Evolutionary conservation across 2,113 vertebrate genomes (phyloP).

Genomic region (Polyodon spathula): DNA sequence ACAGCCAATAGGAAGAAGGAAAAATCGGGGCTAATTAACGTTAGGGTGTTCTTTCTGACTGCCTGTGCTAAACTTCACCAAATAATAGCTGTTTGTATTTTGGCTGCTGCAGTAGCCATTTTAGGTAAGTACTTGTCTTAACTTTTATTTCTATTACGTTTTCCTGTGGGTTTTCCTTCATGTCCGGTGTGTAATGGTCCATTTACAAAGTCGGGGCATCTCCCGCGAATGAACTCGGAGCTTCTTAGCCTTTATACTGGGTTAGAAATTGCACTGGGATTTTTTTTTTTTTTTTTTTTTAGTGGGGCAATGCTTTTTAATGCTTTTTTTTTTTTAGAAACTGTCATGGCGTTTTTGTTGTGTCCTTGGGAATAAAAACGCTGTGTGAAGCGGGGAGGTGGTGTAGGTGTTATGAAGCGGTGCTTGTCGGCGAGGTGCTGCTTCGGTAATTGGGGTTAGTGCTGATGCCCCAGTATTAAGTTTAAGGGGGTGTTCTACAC

Average conservation of each 20-base stretch:
- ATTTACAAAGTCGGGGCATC: conserved; percentile 43
- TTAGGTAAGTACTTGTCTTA: conserved; percentile 80
- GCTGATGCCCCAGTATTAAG: conserved; percentile 40
- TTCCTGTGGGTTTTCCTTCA: conserved; percentile 3
- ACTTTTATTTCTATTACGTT: conserved; percentile 47
- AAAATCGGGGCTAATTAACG: conserved; percentile 49
- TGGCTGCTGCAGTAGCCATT: conserved; percentile 89
- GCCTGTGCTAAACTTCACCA: conserved; percentile 82
- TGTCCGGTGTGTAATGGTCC: conserved; percentile 5
- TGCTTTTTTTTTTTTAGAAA: conserved; percentile 64
- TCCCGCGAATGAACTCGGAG: conserved; percentile 62
- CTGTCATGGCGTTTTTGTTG: conserved; percentile 72
- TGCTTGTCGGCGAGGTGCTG: conserved; percentile 41
- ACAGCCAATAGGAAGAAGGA: conserved; percentile 54
- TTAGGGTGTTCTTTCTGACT: conserved; percentile 77
- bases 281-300: conserved; percentile 16
- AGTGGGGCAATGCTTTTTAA: conserved; percentile 66
- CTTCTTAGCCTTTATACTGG: conserved; percentile 41
- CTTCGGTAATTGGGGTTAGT: conserved; percentile 48
- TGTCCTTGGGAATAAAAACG: conserved; percentile 67
- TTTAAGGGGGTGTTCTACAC: conserved; percentile 51
- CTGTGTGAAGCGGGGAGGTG: conserved; percentile 40
- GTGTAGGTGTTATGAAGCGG: conserved; percentile 34
- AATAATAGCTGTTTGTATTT: conserved; percentile 82
- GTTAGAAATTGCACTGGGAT: conserved; percentile 41